These are phyloP conservation scores for Mobula birostris DNA, from an alignment of 2,113 vertebrate species.

Conservation along the genomic window DNA sequence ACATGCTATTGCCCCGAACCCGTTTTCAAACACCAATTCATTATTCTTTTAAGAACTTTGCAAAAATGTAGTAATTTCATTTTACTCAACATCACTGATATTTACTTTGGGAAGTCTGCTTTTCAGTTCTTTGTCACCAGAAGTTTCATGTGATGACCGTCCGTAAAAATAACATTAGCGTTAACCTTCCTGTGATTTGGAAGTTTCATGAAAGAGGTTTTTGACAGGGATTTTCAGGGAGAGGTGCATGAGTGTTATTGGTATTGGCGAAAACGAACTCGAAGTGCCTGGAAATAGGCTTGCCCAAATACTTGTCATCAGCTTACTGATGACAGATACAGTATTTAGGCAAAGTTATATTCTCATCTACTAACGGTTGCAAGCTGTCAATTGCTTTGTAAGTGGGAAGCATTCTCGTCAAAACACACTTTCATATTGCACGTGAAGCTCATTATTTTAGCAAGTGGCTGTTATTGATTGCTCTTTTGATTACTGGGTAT, in stretches of 20 bases:
- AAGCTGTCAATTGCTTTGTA: background rate
- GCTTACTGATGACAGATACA: no score
- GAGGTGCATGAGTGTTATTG: background rate
- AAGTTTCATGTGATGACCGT: background rate
- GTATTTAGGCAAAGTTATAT: background rate
- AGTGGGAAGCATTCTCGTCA: background rate
- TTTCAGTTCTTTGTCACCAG: background rate
- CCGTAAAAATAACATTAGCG: background rate
- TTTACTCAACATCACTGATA: background rate
- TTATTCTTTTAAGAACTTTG: background rate
- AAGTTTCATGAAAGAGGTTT: background rate
- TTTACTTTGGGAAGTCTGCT: background rate
- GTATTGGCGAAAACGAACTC: background rate
- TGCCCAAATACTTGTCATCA: background rate
- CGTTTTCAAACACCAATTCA: background rate
- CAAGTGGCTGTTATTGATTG: background rate
- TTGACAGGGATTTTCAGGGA: background rate
- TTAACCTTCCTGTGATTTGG: background rate
- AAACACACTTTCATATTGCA: background rate
- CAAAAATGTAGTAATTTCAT: background rate
- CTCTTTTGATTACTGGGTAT: background rate
- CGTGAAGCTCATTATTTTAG: background rate
- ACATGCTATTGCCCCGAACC: background rate
- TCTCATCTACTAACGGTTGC: background rate
- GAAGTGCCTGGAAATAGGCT: background rate